Conservation (phyloP, 2,113 vertebrate genomes). For the Puffinus mauretanicus region DNA sequence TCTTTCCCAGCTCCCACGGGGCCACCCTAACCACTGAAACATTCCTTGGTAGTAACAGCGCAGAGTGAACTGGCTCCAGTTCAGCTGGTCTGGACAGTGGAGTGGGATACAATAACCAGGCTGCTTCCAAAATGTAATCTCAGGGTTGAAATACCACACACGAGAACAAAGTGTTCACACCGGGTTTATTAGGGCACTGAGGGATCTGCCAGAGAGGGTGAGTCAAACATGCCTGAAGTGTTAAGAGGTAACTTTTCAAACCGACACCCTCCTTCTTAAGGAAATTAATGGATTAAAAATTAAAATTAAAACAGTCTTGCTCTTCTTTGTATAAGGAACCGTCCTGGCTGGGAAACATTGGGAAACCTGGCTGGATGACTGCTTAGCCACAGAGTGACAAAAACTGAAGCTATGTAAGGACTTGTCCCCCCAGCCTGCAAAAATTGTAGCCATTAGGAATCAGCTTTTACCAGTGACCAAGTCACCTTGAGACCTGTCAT, state of each 20-base stretch:
- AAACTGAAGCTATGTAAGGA: neutral
- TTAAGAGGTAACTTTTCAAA: neutral
- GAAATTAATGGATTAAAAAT: neutral
- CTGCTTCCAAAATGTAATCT: conserved; percentile 28
- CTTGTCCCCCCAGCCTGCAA: neutral
- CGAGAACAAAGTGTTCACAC: neutral
- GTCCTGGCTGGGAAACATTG: neutral
- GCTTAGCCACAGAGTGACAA: neutral
- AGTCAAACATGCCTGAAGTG: neutral
- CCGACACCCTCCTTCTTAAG: neutral
- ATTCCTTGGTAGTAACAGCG: neutral
- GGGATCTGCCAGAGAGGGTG: neutral
- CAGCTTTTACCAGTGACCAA: neutral
- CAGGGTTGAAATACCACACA: conserved; percentile 15
- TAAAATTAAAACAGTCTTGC: neutral
- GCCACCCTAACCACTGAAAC: neutral
- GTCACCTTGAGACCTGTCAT: neutral
- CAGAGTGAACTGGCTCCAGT: neutral
- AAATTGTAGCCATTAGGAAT: neutral
- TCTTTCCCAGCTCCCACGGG: neutral
- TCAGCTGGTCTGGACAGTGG: neutral
- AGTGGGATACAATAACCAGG: neutral
- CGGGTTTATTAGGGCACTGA: neutral
- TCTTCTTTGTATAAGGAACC: neutral
- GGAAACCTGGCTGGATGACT: neutral